Conservation (phyloP, 2,113 vertebrate species). For the Cephalopholis sonnerati region DNA sequence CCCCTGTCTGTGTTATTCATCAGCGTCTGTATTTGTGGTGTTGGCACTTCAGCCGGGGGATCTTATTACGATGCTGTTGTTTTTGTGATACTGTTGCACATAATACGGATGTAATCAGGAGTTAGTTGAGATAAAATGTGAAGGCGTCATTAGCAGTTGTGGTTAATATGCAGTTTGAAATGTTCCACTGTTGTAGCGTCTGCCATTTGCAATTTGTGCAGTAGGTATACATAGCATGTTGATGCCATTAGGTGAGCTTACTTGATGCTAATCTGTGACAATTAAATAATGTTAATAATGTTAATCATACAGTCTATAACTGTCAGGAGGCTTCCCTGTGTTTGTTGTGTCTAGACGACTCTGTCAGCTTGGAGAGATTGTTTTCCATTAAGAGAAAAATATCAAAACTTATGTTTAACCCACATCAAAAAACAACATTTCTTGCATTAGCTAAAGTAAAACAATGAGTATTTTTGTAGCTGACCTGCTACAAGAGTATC, state of each 20-base stretch:
- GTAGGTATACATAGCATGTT: no score
- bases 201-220: background rate
- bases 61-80: background rate
- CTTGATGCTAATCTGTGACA: background rate
- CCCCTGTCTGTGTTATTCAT: slow-evolving; percentile 4
- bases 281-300: background rate
- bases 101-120: background rate
- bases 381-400: no score
- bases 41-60: background rate
- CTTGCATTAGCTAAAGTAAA: background rate
- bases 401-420: background rate
- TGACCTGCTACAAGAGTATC: background rate
- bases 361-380: no score
- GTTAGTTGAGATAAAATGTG: background rate
- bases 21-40: background rate
- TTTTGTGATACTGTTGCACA: background rate
- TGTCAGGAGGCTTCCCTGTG: background rate
- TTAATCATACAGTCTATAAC: background rate
- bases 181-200: background rate
- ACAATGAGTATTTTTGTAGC: background rate
- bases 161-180: background rate
- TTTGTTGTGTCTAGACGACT: background rate
- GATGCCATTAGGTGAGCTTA: no score
- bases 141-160: background rate
- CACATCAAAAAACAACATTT: background rate